phyloP scores from a whole-genome alignment of 2,888 invertebrate genomes.

The Chalcis sispes region DNA sequence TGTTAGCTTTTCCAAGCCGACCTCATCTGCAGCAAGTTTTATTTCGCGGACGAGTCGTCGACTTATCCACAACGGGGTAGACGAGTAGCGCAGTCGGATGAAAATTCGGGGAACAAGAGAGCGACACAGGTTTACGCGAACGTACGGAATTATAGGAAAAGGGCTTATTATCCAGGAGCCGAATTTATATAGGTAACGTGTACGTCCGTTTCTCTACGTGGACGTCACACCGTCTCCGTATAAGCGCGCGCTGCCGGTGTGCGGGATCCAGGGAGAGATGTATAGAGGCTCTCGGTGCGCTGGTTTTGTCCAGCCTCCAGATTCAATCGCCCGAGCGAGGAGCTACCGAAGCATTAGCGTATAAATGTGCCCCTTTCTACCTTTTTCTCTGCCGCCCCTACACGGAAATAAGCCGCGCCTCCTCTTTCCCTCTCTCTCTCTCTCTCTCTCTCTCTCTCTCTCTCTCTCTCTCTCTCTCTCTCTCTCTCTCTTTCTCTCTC shows the following conservation, averaged over 20 bases:
- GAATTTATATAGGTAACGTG: too few relatives aligned
- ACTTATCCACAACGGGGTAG: too few relatives aligned
- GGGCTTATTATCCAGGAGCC: constrained; percentile 38
- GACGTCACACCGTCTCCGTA: too few relatives aligned
- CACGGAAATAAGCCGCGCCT: neutral
- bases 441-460: too few relatives aligned
- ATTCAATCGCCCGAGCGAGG: constrained; percentile 22
- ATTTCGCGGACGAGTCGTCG: constrained; percentile 12
- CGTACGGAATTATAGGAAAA: constrained; percentile 26
- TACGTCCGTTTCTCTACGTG: too few relatives aligned
- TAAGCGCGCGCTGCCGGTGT: too few relatives aligned
- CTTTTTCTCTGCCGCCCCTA: neutral
- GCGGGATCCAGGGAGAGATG: neutral
- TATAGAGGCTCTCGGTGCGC: neutral
- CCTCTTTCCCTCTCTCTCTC: too few relatives aligned
- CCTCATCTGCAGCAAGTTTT: constrained; percentile 31
- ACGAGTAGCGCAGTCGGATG: neutral
- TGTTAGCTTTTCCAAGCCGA: constrained; percentile 16
- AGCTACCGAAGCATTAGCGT: constrained; percentile 31
- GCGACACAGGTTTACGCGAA: neutral
- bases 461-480: neutral
- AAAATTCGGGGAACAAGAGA: constrained; percentile 26
- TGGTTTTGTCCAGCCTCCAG: constrained; percentile 1
- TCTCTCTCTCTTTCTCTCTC: neutral
- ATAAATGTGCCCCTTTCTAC: constrained; percentile 32